Percentiles rank a stretch among this genome's conserved stretches.
phyloP scores from a whole-genome alignment of 2,888 invertebrate genomes.

The Tetheella fluctuosa region DNA sequence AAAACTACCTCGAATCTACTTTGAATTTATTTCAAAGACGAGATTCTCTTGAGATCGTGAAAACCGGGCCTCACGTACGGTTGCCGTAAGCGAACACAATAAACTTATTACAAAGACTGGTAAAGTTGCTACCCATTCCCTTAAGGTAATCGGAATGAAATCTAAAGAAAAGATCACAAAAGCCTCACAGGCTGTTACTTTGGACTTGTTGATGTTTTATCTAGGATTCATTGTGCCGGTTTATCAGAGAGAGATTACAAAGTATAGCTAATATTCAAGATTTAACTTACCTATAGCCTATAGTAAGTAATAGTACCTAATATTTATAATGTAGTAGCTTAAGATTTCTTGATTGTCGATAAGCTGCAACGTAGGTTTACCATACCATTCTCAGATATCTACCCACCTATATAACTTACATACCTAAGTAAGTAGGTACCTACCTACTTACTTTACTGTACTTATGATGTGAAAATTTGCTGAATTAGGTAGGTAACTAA shows the following conservation, averaged over 20 bases:
- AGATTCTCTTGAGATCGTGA: neutral
- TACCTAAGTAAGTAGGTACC: too few relatives aligned
- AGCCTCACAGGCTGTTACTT: neutral
- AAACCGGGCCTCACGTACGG: neutral
- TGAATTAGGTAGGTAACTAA: too few relatives aligned
- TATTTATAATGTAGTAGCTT: too few relatives aligned
- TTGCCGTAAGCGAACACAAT: constrained; percentile 1
- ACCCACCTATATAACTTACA: too few relatives aligned
- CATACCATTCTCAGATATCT: too few relatives aligned
- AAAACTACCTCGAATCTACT: neutral
- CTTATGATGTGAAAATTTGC: neutral
- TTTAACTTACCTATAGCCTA: too few relatives aligned
- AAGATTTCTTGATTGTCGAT: too few relatives aligned
- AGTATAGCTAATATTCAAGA: too few relatives aligned
- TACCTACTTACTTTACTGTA: neutral
- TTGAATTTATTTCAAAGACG: neutral
- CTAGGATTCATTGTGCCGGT: too few relatives aligned
- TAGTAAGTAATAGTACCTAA: too few relatives aligned
- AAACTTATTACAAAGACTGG: constrained; percentile 1
- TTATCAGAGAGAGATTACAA: too few relatives aligned
- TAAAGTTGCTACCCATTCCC: neutral
- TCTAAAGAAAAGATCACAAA: neutral
- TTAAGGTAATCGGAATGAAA: neutral
- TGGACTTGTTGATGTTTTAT: neutral
- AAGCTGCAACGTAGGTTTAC: too few relatives aligned